Conservation (phyloP, 2,888 invertebrate genomes). For the Tribolium freemani region DNA sequence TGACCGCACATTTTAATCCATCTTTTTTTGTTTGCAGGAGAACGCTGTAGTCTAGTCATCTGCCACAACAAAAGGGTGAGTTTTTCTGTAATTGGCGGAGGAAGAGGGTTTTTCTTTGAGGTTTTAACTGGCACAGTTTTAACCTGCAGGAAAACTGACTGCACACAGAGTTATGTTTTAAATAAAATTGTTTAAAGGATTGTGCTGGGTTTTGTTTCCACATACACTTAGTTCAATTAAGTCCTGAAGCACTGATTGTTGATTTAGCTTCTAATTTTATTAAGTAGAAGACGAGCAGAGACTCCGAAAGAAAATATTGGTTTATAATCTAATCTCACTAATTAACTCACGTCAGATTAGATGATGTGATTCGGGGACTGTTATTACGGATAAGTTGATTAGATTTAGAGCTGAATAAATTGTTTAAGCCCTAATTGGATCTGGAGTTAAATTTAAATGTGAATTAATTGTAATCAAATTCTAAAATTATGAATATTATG, state of each 20-base stretch:
- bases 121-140: neutral
- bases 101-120: neutral
- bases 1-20: conserved; percentile 21
- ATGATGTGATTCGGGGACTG: neutral
- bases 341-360: neutral
- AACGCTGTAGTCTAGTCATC: neutral
- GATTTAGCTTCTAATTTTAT: neutral
- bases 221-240: neutral
- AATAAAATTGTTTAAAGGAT: too few relatives aligned
- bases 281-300: neutral
- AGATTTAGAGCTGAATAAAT: too few relatives aligned
- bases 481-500: too few relatives aligned
- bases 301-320: neutral
- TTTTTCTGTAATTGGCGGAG: neutral
- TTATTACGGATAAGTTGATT: too few relatives aligned
- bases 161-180: too few relatives aligned
- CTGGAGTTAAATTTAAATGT: neutral
- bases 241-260: neutral
- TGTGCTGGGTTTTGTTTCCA: too few relatives aligned
- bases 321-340: neutral
- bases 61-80: conserved; percentile 19
- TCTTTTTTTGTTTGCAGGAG: conserved; percentile 18
- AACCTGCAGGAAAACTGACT: too few relatives aligned
- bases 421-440: too few relatives aligned
- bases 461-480: neutral